phyloP scores from a whole-genome alignment of 1,140 invertebrate genomes.

The Lordiphosa collinella region DNA sequence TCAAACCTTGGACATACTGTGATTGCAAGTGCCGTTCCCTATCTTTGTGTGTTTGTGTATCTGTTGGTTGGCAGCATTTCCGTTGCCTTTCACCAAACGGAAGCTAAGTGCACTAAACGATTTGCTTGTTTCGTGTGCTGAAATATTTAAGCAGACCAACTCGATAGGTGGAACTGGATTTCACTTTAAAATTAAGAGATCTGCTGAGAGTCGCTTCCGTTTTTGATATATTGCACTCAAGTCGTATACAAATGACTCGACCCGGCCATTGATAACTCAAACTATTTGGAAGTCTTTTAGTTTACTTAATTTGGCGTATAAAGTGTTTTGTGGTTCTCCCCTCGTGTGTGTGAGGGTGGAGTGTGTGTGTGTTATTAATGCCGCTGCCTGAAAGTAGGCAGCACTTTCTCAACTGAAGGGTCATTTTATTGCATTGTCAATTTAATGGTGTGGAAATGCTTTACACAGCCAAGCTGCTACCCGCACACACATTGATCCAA shows the following conservation, averaged over 20 bases:
- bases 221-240: slow-evolving; percentile 29
- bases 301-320: slow-evolving; percentile 55
- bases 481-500: slow-evolving; percentile 12
- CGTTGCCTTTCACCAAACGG: slow-evolving; percentile 64
- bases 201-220: slow-evolving; percentile 13
- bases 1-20: slow-evolving; percentile 1
- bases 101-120: slow-evolving; percentile 68
- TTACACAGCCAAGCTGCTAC: slow-evolving; percentile 50
- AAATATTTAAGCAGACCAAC: slow-evolving; percentile 55
- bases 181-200: slow-evolving; percentile 70
- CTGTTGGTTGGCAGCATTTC: slow-evolving; percentile 39
- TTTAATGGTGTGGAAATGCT: slow-evolving; percentile 76
- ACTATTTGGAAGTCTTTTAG: slow-evolving; percentile 15
- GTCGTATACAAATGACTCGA: slow-evolving; percentile 14
- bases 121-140: slow-evolving; percentile 68
- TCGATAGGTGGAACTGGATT: slow-evolving; percentile 14
- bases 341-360: neutral
- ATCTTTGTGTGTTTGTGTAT: slow-evolving; percentile 11
- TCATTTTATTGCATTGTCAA: slow-evolving; percentile 76
- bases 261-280: slow-evolving; percentile 5
- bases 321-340: slow-evolving; percentile 24
- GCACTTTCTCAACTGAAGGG: slow-evolving; percentile 28
- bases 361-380: slow-evolving; percentile 44
- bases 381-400: slow-evolving; percentile 44
- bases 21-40: slow-evolving; percentile 40